Conservation (phyloP, 2,113 vertebrate genomes). For the Sclerurus mexicanus region DNA sequence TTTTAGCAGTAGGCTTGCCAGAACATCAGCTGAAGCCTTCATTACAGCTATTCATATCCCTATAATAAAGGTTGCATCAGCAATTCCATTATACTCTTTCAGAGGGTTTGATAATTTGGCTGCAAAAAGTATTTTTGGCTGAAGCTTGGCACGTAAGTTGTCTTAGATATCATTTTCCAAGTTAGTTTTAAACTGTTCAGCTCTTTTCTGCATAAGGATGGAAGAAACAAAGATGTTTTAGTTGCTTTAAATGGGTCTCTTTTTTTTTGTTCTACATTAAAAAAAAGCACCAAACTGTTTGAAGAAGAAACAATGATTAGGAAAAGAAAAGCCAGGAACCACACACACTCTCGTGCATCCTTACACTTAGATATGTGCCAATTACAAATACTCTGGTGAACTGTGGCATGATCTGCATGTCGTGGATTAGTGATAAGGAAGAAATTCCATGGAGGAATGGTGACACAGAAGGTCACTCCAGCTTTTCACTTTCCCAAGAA, state of each 20-base stretch:
- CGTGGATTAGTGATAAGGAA: background rate
- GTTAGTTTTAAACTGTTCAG: slow-evolving; percentile 21
- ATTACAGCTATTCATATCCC: slow-evolving; percentile 65
- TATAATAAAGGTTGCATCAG: slow-evolving; percentile 44
- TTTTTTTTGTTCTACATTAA: background rate
- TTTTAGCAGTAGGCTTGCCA: slow-evolving; percentile 43
- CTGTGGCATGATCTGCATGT: background rate
- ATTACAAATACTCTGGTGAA: background rate
- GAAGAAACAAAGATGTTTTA: background rate
- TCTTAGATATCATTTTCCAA: background rate
- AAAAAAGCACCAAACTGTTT: background rate
- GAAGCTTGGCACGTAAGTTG: background rate
- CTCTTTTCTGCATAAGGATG: background rate
- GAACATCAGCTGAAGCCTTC: slow-evolving; percentile 51
- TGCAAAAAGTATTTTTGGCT: slow-evolving; percentile 26
- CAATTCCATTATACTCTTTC: slow-evolving; percentile 28
- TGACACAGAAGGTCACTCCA: background rate
- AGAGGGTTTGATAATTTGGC: slow-evolving; percentile 7
- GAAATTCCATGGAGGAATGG: background rate
- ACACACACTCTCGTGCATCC: background rate
- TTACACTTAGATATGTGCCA: background rate
- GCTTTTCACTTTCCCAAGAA: background rate
- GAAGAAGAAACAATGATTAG: background rate
- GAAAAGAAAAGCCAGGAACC: background rate
- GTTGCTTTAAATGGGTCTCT: background rate